phyloP scores from a whole-genome alignment of 2,113 vertebrate species.

The Eleginops maclovinus region DNA sequence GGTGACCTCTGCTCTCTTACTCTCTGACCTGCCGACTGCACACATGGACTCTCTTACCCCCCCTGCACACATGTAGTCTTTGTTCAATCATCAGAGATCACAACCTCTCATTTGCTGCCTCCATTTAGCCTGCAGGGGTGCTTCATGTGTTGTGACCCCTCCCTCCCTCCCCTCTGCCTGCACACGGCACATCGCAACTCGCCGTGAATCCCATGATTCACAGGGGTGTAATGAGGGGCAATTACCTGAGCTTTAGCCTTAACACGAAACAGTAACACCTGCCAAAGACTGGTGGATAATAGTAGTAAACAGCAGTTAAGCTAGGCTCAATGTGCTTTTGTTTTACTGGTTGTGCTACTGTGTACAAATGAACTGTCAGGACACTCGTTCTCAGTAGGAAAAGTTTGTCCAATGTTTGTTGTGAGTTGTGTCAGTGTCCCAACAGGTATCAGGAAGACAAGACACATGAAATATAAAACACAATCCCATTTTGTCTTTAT shows the following conservation, averaged over 20 bases:
- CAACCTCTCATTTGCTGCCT: slow-evolving; percentile 30
- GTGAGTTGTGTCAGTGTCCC: background rate
- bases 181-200: slow-evolving; percentile 24
- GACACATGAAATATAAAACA: background rate
- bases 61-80: slow-evolving; percentile 14
- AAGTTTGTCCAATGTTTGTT: background rate
- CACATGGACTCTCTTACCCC: slow-evolving; percentile 24
- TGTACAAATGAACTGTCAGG: slow-evolving; percentile 17
- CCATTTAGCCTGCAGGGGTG: slow-evolving; percentile 17
- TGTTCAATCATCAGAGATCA: slow-evolving; percentile 46
- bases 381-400: slow-evolving; percentile 4
- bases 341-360: background rate
- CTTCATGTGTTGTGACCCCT: slow-evolving; percentile 44
- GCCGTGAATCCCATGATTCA: slow-evolving; percentile 42
- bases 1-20: slow-evolving; percentile 26
- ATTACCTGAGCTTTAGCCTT: slow-evolving; percentile 53
- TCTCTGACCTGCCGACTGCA: slow-evolving; percentile 30
- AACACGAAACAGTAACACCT: slow-evolving; percentile 53
- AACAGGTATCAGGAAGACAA: background rate
- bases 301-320: slow-evolving; percentile 20
- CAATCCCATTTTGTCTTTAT: background rate
- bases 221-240: slow-evolving; percentile 42
- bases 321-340: slow-evolving; percentile 3
- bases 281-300: slow-evolving; percentile 46
- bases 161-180: background rate